Evolutionary conservation across 2,888 invertebrate species (phyloP).

Genomic region (Cryptocheilus praepositus): DNA sequence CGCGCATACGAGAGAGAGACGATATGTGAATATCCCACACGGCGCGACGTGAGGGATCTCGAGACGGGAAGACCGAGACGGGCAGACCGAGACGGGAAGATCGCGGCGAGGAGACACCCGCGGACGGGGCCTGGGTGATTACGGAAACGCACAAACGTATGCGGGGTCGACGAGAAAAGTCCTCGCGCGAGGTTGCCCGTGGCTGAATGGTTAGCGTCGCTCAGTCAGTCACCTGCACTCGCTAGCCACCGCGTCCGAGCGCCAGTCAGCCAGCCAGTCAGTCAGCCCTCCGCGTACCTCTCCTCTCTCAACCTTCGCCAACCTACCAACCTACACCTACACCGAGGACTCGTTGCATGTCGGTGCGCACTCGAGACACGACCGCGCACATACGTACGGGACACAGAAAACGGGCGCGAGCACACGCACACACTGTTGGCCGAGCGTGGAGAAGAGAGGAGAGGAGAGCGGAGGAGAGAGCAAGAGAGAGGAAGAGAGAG

Average conservation of each 20-base stretch:
- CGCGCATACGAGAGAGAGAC: too few species aligned
- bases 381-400: constrained; percentile 22
- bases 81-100: too few species aligned
- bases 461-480: constrained; percentile 10
- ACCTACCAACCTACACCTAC: constrained; percentile 60
- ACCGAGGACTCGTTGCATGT: constrained; percentile 24
- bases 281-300: constrained; percentile 49
- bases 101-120: constrained; percentile 20
- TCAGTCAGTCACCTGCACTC: constrained; percentile 62
- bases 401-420: neutral
- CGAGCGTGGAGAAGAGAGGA: constrained; percentile 4
- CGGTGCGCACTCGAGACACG: constrained; percentile 30
- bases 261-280: constrained; percentile 23
- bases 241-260: constrained; percentile 55
- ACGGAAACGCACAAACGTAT: constrained; percentile 6
- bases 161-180: constrained; percentile 20
- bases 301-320: constrained; percentile 56
- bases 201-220: constrained; percentile 55
- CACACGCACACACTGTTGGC: constrained; percentile 7
- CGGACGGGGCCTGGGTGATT: constrained; percentile 5
- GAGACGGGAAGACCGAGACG: neutral
- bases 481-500: constrained; percentile 13
- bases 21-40: too few species aligned
- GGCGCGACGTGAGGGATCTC: too few species aligned
- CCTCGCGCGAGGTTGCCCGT: constrained; percentile 35